These are phyloP conservation scores for Caerostris darwini DNA, from an alignment of 1,140 invertebrate species.

Conservation along the genomic window DNA sequence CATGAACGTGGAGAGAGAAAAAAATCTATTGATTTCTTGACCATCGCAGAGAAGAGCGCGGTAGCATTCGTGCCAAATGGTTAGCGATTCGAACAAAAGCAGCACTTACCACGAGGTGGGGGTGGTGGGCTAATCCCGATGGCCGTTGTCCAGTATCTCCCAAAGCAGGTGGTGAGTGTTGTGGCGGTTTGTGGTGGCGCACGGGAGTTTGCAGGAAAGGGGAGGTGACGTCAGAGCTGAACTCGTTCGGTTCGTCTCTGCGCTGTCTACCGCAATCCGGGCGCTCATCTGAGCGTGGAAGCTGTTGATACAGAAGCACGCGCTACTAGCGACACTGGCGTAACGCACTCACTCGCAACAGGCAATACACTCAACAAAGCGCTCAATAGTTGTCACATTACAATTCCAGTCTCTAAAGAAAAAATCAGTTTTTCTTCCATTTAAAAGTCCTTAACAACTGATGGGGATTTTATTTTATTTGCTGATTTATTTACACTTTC, in stretches of 20 bases:
- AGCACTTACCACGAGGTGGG: conserved; percentile 48
- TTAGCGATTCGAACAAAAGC: conserved; percentile 46
- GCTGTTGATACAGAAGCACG: conserved; percentile 66
- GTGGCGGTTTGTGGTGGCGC: background rate
- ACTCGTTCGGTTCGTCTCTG: conserved; percentile 60
- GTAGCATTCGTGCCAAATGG: conserved; percentile 33
- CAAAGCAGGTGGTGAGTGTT: conserved; percentile 7
- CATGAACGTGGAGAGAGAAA: background rate
- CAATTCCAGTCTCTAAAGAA: too few species aligned
- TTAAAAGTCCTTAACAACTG: too few species aligned
- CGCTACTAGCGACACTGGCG: conserved; percentile 4
- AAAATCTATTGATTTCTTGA: conserved; percentile 58
- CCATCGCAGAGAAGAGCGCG: background rate
- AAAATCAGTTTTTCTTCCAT: too few species aligned
- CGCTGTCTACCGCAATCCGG: conserved; percentile 69
- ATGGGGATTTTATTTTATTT: too few species aligned
- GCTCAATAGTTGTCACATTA: too few species aligned
- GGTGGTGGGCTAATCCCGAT: conserved; percentile 19
- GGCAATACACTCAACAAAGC: background rate
- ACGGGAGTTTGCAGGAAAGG: background rate
- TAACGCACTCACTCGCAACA: background rate
- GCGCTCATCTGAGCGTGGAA: conserved; percentile 59
- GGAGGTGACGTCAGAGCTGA: conserved; percentile 54
- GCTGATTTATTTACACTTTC: too few species aligned
- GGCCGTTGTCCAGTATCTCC: conserved; percentile 21